phyloP scores from a whole-genome alignment of 2,113 vertebrate species.

The Gymnarchus niloticus region DNA sequence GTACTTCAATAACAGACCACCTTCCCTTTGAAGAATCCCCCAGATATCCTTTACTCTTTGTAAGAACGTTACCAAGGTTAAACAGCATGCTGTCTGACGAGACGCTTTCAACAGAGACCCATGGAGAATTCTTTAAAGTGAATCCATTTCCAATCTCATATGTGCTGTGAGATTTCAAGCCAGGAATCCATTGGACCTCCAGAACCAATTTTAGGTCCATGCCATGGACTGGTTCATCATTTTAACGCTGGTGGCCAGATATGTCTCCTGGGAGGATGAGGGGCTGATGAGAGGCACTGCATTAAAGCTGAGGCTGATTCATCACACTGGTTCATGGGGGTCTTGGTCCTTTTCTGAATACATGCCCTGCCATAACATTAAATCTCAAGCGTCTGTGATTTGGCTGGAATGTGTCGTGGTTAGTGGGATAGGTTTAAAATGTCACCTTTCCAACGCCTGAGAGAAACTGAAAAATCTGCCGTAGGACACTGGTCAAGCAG shows the following conservation, averaged over 20 bases:
- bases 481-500: no score
- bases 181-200: background rate
- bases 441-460: background rate
- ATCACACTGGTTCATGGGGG: background rate
- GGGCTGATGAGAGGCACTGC: no score
- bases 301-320: background rate
- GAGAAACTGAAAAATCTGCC: no score
- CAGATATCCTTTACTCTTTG: background rate
- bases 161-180: background rate
- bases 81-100: background rate
- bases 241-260: background rate
- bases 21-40: background rate
- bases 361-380: no score
- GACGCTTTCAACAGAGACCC: background rate
- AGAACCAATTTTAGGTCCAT: background rate
- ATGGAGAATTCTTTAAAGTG: background rate
- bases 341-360: background rate
- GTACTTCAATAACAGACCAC: background rate
- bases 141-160: background rate
- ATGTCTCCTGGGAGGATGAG: background rate
- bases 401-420: background rate
- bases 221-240: background rate
- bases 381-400: background rate
- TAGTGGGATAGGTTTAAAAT: conserved; percentile 2
- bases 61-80: background rate